These are phyloP conservation scores for Sardinella longiceps DNA, from an alignment of 2,797 vertebrate species.

Conservation along the genomic window DNA sequence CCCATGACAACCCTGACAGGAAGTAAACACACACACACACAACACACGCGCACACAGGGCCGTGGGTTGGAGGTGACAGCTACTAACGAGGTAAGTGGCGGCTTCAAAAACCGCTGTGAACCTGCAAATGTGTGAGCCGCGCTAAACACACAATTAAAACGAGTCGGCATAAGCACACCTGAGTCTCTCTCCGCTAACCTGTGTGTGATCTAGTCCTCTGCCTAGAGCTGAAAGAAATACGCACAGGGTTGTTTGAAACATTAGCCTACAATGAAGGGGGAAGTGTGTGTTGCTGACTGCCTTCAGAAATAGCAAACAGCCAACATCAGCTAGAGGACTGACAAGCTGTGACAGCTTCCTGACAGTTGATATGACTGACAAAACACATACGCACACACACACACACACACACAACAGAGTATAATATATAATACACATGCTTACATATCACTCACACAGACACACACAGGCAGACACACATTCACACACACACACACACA, in stretches of 20 bases:
- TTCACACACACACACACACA: not conserved
- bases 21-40: slow-evolving; percentile 67
- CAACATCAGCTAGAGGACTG: not conserved
- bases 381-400: not conserved
- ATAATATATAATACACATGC: too few relatives aligned
- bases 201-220: not conserved
- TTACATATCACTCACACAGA: too few relatives aligned
- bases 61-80: slow-evolving; percentile 59
- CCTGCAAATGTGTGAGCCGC: slow-evolving; percentile 69
- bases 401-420: not conserved
- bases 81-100: slow-evolving; percentile 72
- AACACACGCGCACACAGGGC: too few relatives aligned
- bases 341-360: not conserved
- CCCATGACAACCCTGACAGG: slow-evolving; percentile 36
- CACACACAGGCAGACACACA: not conserved
- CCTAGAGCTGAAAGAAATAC: not conserved
- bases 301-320: not conserved
- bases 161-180: not conserved
- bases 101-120: slow-evolving; percentile 37
- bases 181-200: not conserved
- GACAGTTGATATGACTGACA: not conserved
- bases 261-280: not conserved
- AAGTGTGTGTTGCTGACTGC: not conserved
- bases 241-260: not conserved
- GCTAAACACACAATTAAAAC: slow-evolving; percentile 69